Conservation (phyloP, 2,797 vertebrate species). For the Galago senegalensis region DNA sequence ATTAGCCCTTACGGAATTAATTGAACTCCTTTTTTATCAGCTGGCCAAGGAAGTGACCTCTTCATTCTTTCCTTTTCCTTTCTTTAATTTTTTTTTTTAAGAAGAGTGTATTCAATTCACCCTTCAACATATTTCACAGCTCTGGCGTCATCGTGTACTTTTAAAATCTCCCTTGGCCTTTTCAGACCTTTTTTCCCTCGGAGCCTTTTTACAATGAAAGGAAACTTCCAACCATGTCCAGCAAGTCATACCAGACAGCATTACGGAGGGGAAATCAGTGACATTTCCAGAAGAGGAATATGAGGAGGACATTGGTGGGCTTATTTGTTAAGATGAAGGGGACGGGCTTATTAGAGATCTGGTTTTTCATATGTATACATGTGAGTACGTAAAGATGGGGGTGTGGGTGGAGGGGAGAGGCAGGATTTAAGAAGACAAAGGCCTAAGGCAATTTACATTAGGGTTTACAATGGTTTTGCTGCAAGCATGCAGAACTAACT, state of each 20-base stretch:
- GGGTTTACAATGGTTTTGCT: slow-evolving; percentile 92
- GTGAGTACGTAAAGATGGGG: slow-evolving; percentile 76
- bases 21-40: slow-evolving; percentile 63
- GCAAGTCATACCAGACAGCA: slow-evolving; percentile 69
- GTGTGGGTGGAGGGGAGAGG: slow-evolving; percentile 63
- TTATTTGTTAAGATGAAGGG: slow-evolving; percentile 86
- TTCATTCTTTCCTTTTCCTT: neutral
- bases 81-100: neutral
- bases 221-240: slow-evolving; percentile 83
- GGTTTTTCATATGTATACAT: slow-evolving; percentile 67
- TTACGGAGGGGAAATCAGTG: slow-evolving; percentile 79
- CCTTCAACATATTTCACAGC: slow-evolving; percentile 67
- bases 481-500: slow-evolving; percentile 92
- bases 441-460: slow-evolving; percentile 91
- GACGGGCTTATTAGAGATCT: slow-evolving; percentile 86
- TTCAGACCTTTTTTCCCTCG: slow-evolving; percentile 73
- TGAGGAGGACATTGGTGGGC: slow-evolving; percentile 80
- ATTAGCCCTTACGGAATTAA: slow-evolving; percentile 55
- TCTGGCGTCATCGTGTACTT: slow-evolving; percentile 60
- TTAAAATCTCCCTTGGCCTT: slow-evolving; percentile 63
- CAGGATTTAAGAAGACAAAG: slow-evolving; percentile 90
- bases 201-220: slow-evolving; percentile 81
- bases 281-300: slow-evolving; percentile 85
- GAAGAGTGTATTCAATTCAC: slow-evolving; percentile 54
- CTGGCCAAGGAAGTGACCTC: neutral